These are phyloP conservation scores for Eurosta solidaginis DNA, from an alignment of 1,140 invertebrate genomes.

Conservation along the genomic window DNA sequence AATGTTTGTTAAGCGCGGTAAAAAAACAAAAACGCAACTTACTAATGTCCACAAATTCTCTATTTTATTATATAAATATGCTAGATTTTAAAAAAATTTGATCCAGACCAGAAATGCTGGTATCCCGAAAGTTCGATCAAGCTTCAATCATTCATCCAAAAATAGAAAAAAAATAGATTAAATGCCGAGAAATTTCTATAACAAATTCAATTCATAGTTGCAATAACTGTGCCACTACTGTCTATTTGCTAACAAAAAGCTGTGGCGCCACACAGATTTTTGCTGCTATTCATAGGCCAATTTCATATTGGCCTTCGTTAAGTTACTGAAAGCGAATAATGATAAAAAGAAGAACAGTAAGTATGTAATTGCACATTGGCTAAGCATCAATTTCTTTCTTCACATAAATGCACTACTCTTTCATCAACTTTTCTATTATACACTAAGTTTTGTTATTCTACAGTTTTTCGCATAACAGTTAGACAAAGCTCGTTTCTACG, in stretches of 20 bases:
- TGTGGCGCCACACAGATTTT: not conserved
- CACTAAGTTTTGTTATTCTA: not conserved
- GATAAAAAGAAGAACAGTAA: not conserved
- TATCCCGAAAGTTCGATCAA: no score
- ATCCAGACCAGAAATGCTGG: no score
- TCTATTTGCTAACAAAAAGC: no score
- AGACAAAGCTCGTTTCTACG: not conserved
- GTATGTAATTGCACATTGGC: not conserved
- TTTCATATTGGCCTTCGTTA: not conserved
- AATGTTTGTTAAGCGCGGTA: no score
- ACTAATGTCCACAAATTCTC: no score
- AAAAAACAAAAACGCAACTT: no score
- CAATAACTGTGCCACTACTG: not conserved
- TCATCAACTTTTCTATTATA: not conserved
- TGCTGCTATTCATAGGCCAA: not conserved
- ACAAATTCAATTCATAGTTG: no score
- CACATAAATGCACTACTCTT: constrained; percentile 2
- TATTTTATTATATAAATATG: no score
- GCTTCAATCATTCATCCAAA: no score
- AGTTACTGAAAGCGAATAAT: not conserved
- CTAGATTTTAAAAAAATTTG: no score
- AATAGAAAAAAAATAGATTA: no score
- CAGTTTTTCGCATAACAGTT: not conserved
- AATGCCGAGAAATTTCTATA: no score
- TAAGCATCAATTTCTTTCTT: not conserved